phyloP scores from a whole-genome alignment of 2,888 invertebrate genomes.

The Pimpla rufipes region DNA sequence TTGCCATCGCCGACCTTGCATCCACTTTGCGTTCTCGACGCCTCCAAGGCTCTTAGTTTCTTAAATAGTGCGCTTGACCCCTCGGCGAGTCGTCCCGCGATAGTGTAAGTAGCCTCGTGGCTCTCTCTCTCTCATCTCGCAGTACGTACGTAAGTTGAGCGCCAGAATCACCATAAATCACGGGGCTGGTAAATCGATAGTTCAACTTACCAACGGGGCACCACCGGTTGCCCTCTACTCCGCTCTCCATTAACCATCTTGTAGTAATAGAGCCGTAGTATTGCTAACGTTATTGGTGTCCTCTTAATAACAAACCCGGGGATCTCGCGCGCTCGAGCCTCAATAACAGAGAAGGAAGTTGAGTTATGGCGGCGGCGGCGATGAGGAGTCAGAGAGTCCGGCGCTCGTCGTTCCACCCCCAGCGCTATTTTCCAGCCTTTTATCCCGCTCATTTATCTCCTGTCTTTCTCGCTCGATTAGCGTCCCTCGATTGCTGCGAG shows the following conservation, averaged over 20 bases:
- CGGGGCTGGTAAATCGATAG: constrained; percentile 78
- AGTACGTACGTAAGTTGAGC: constrained; percentile 49
- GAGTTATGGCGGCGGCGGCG: constrained; percentile 79
- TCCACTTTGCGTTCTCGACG: background rate
- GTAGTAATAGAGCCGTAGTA: constrained; percentile 82
- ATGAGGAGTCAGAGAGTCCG: constrained; percentile 46
- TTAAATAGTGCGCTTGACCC: background rate
- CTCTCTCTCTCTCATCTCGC: background rate
- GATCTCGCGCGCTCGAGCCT: constrained; percentile 63
- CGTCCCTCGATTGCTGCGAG: constrained; percentile 54
- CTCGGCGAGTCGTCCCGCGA: background rate
- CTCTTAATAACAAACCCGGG: constrained; percentile 82
- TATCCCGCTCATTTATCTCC: background rate
- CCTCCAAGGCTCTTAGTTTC: background rate
- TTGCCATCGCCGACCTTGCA: background rate
- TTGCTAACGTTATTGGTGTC: constrained; percentile 83
- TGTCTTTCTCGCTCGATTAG: constrained; percentile 49
- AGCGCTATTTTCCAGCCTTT: constrained; percentile 25
- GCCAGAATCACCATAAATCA: constrained; percentile 79
- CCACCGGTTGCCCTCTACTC: background rate
- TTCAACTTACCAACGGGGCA: constrained; percentile 75
- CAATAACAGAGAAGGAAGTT: constrained; percentile 79
- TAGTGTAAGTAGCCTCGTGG: background rate
- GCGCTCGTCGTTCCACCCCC: constrained; percentile 11
- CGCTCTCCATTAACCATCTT: constrained; percentile 75